Percentiles rank a stretch among this genome's conserved stretches.
Evolutionary conservation across 1,140 invertebrate genomes (phyloP).

Genomic region (Drosophila tsacasi): DNA sequence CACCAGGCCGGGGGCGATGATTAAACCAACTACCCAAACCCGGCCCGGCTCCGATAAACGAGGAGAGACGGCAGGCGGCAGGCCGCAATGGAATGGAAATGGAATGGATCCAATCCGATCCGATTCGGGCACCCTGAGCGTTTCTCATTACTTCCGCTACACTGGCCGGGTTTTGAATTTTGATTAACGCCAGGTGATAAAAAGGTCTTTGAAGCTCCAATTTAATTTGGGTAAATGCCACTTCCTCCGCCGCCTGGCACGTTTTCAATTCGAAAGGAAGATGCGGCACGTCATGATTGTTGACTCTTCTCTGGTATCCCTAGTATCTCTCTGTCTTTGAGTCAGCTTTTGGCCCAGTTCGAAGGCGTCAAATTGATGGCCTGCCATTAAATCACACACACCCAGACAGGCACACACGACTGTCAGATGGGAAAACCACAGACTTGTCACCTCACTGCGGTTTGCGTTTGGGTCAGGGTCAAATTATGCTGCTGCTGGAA

Average conservation of each 20-base stretch:
- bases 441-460: slow-evolving; percentile 48
- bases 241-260: slow-evolving; percentile 28
- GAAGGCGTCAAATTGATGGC: slow-evolving; percentile 61
- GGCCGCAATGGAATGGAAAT: slow-evolving; percentile 25
- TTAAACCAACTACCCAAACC: slow-evolving; percentile 53
- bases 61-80: slow-evolving; percentile 8
- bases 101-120: slow-evolving; percentile 46
- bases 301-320: slow-evolving; percentile 8
- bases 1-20: slow-evolving; percentile 42
- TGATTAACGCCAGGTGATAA: slow-evolving; percentile 72
- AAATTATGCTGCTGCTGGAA: slow-evolving; percentile 39
- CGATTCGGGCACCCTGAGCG: slow-evolving; percentile 42
- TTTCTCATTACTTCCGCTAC: slow-evolving; percentile 71
- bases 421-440: slow-evolving; percentile 51
- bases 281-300: slow-evolving; percentile 33
- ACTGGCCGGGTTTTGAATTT: slow-evolving; percentile 59
- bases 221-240: slow-evolving; percentile 51
- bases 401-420: slow-evolving; percentile 15
- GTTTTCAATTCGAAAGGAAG: slow-evolving; percentile 49
- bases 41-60: slow-evolving; percentile 32
- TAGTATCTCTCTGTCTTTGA: background rate
- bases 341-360: slow-evolving; percentile 11
- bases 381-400: slow-evolving; percentile 63
- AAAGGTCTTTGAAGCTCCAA: slow-evolving; percentile 56
- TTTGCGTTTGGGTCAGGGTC: slow-evolving; percentile 31